Evolutionary conservation across 2,888 invertebrate species (phyloP).

Genomic region (Drosophila merina): DNA sequence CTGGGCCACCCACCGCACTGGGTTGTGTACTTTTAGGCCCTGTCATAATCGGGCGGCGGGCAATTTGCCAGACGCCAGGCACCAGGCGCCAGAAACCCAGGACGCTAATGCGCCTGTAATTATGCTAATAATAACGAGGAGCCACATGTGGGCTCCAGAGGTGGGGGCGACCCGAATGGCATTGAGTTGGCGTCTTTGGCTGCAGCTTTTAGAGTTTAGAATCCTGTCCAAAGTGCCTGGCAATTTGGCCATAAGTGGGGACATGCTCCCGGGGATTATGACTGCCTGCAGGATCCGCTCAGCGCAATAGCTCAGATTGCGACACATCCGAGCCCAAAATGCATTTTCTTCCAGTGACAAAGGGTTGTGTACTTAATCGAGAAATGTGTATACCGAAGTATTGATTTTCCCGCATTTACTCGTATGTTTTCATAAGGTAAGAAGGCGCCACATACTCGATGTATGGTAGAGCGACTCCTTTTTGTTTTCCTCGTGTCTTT

Average conservation of each 20-base stretch:
- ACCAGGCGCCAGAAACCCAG: conserved; percentile 55
- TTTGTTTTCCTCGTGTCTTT: conserved; percentile 5
- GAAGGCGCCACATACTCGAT: not conserved
- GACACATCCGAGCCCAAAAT: not conserved
- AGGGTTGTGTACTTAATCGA: not conserved
- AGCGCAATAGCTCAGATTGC: conserved; percentile 9
- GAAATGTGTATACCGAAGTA: conserved; percentile 1
- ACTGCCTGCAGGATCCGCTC: conserved; percentile 2
- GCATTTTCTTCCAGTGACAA: conserved; percentile 2
- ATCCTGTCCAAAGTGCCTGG: conserved; percentile 36
- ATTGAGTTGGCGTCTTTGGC: conserved; percentile 50
- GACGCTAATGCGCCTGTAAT: conserved; percentile 76
- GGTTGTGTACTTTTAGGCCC: conserved; percentile 47
- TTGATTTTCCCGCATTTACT: not conserved
- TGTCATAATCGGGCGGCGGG: conserved; percentile 62
- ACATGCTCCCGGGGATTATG: conserved; percentile 3
- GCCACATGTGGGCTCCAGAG: conserved; percentile 45
- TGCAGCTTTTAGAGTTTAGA: conserved; percentile 51
- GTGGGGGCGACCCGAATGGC: conserved; percentile 31
- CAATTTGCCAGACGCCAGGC: conserved; percentile 39
- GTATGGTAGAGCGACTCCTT: not conserved
- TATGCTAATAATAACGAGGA: conserved; percentile 75
- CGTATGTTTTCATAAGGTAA: not conserved
- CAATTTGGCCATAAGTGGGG: conserved; percentile 38
- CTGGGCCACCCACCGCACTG: conserved; percentile 9